Evolutionary conservation across 2,113 vertebrate genomes (phyloP).

Genomic region (Sialia sialis): DNA sequence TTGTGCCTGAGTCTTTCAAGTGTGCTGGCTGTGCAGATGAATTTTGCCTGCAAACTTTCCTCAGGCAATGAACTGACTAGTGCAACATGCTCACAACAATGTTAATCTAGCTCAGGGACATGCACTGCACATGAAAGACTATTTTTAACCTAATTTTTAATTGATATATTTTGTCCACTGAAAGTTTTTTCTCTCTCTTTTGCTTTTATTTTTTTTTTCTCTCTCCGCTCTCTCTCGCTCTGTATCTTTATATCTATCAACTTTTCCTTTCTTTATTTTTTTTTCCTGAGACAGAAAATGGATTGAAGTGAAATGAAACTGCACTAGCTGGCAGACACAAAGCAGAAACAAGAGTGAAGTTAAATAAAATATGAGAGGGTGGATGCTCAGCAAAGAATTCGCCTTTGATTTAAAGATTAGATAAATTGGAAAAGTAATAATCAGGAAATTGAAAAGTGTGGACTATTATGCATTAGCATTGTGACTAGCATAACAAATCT

Average conservation of each 20-base stretch:
- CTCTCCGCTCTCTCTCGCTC: neutral
- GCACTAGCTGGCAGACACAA: constrained; percentile 1
- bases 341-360: constrained; percentile 16
- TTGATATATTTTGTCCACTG: constrained; percentile 58
- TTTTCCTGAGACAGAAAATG: neutral
- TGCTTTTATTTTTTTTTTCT: neutral
- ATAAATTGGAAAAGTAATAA: constrained; percentile 67
- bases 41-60: constrained; percentile 85
- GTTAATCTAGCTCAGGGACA: constrained; percentile 83
- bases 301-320: constrained; percentile 27
- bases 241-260: neutral
- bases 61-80: constrained; percentile 78
- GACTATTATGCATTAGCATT: constrained; percentile 35
- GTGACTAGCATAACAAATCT: constrained; percentile 52
- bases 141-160: constrained; percentile 64
- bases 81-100: constrained; percentile 80
- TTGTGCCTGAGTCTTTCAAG: constrained; percentile 70
- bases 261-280: neutral
- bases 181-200: neutral
- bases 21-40: constrained; percentile 73
- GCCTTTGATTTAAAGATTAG: constrained; percentile 56
- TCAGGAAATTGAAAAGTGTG: constrained; percentile 67
- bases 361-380: constrained; percentile 16
- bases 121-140: constrained; percentile 78
- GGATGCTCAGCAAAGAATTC: neutral